Percentiles rank a stretch among this genome's conserved stretches.
phyloP scores from a whole-genome alignment of 2,113 vertebrate species.

The Lota lota region DNA sequence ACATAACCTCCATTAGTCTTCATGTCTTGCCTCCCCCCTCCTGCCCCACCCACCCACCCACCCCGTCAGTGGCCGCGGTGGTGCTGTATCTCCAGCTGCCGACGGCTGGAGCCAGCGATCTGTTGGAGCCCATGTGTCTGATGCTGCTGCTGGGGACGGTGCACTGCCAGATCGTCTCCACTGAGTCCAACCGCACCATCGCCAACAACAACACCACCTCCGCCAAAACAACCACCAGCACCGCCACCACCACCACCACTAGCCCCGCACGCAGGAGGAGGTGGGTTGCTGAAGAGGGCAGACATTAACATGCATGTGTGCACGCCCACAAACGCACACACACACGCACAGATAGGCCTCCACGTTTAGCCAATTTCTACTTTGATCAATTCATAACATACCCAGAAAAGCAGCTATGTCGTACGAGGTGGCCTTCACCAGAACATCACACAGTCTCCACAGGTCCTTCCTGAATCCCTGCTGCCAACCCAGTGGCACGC shows the following conservation, averaged over 20 bases:
- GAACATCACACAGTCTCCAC: no score
- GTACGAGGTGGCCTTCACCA: background rate
- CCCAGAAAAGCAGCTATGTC: background rate
- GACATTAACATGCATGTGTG: no score
- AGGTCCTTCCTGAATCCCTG: no score
- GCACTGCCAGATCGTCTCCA: constrained; percentile 97
- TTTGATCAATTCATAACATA: no score
- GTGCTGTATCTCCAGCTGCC: constrained; percentile 84
- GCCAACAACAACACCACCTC: constrained; percentile 58
- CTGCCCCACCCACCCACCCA: constrained; percentile 11
- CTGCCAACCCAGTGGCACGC: no score
- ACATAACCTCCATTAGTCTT: no score
- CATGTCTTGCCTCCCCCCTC: background rate
- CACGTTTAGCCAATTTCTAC: no score
- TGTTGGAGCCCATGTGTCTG: constrained; percentile 89
- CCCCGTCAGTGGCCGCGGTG: constrained; percentile 78
- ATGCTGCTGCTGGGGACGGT: constrained; percentile 97
- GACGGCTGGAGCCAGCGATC: constrained; percentile 83
- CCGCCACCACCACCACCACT: constrained; percentile 57
- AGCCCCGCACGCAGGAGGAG: constrained; percentile 83
- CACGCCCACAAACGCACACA: no score
- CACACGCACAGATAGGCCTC: no score
- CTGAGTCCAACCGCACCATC: constrained; percentile 77
- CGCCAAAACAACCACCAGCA: constrained; percentile 73
- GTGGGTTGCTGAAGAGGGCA: constrained; percentile 55